These are phyloP conservation scores for Siphamia tubifer DNA, from an alignment of 2,113 vertebrate genomes.

Conservation along the genomic window DNA sequence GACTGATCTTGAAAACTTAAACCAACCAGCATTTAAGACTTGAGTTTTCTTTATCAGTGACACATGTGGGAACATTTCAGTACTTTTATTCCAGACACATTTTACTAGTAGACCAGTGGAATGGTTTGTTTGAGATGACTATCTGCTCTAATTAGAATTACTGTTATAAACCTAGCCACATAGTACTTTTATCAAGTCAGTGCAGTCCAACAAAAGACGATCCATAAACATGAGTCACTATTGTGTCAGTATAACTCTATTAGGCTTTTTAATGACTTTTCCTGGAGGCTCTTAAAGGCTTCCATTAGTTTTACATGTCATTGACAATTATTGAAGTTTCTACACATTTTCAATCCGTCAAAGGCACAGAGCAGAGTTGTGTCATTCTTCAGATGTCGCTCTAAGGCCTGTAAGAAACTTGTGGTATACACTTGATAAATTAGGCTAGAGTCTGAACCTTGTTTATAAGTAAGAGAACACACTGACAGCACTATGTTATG, in stretches of 20 bases:
- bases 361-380: not conserved
- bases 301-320: constrained; percentile 50
- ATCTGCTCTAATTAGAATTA: too few relatives aligned
- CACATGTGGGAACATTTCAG: too few relatives aligned
- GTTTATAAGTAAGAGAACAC: not conserved
- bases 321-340: constrained; percentile 58
- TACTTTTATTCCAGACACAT: too few relatives aligned
- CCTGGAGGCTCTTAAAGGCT: constrained; percentile 32
- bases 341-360: constrained; percentile 26
- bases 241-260: constrained; percentile 38
- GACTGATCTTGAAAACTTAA: too few relatives aligned
- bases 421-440: constrained; percentile 13
- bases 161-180: too few relatives aligned
- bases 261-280: constrained; percentile 43
- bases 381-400: constrained; percentile 20
- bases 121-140: too few relatives aligned
- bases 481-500: not conserved
- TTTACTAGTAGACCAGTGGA: too few relatives aligned
- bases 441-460: not conserved
- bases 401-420: not conserved
- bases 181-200: too few relatives aligned
- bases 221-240: not conserved
- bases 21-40: too few relatives aligned
- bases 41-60: too few relatives aligned
- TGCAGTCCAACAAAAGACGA: too few relatives aligned